Conservation (phyloP, 1,140 invertebrate genomes). For the Asbolus verrucosus region DNA sequence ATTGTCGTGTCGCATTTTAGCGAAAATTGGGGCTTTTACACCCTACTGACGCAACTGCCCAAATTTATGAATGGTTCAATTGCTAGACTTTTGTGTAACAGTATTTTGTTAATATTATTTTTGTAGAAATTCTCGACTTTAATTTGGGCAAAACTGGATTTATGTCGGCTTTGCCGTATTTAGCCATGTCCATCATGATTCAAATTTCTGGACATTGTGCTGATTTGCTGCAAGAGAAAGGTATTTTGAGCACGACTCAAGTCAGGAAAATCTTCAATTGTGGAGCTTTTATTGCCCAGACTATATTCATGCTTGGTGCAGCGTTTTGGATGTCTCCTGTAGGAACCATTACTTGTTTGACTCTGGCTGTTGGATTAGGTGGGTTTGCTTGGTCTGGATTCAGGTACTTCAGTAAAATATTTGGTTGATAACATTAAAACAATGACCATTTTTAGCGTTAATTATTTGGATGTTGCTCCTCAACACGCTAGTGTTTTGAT, state of each 20-base stretch:
- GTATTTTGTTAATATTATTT: too few relatives aligned
- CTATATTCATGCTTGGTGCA: conserved; percentile 85
- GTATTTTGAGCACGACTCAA: conserved; percentile 78
- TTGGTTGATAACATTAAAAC: conserved; percentile 47
- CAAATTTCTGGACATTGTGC: conserved; percentile 84
- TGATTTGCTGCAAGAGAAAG: conserved; percentile 77
- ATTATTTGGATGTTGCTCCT: conserved; percentile 89
- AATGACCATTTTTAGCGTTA: conserved; percentile 77
- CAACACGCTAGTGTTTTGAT: conserved; percentile 85
- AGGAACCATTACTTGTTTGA: conserved; percentile 80
- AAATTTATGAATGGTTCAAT: conserved; percentile 94
- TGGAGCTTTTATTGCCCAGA: conserved; percentile 83
- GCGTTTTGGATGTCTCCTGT: conserved; percentile 75
- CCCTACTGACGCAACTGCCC: conserved; percentile 88
- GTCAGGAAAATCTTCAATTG: conserved; percentile 82
- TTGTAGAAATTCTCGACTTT: conserved; percentile 78
- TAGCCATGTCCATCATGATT: conserved; percentile 85
- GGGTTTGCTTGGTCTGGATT: conserved; percentile 92
- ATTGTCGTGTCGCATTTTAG: conserved; percentile 91
- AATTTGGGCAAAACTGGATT: conserved; percentile 82
- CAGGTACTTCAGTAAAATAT: conserved; percentile 68
- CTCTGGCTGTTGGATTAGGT: conserved; percentile 87
- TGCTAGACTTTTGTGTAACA: too few relatives aligned
- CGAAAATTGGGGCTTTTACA: conserved; percentile 97
- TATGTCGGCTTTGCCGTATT: conserved; percentile 85